A percentile compares a stretch with the other conserved stretches of the same genome.
Conservation (phyloP, 2,888 invertebrate species). For the Ceratothoa steindachneri region DNA sequence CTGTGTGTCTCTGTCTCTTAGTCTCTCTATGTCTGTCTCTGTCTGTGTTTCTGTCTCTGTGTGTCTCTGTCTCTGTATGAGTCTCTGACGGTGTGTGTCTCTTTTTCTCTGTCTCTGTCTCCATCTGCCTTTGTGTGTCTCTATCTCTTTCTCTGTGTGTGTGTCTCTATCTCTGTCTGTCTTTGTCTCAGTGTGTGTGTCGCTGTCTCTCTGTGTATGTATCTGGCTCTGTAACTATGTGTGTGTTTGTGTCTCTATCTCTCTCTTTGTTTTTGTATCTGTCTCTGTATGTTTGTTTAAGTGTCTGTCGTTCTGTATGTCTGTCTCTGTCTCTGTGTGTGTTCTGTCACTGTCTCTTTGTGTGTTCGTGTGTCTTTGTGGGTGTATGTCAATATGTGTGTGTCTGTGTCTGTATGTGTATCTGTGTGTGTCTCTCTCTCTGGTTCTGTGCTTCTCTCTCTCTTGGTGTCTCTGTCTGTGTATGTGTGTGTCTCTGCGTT, state of each 20-base stretch:
- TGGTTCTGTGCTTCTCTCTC: not conserved
- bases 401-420: not conserved
- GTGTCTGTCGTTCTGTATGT: not conserved
- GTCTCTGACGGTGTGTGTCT: not conserved
- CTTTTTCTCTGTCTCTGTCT: not conserved
- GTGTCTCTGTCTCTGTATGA: not conserved
- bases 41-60: not conserved
- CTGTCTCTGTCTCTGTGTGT: not conserved
- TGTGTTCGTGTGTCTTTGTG: not conserved
- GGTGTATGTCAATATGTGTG: not conserved
- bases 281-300: not conserved
- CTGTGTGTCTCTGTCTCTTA: not conserved
- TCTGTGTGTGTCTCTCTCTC: not conserved
- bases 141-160: not conserved
- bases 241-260: not conserved
- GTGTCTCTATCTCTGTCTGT: not conserved
- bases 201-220: not conserved
- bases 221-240: not conserved
- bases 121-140: not conserved
- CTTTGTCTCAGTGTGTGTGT: not conserved
- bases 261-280: not conserved
- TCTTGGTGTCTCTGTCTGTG: not conserved
- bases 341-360: not conserved
- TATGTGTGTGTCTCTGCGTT: not conserved
- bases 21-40: not conserved